These are phyloP conservation scores for Gymnoscopelus microlampas DNA, from an alignment of 2,797 vertebrate species.

Conservation along the genomic window DNA sequence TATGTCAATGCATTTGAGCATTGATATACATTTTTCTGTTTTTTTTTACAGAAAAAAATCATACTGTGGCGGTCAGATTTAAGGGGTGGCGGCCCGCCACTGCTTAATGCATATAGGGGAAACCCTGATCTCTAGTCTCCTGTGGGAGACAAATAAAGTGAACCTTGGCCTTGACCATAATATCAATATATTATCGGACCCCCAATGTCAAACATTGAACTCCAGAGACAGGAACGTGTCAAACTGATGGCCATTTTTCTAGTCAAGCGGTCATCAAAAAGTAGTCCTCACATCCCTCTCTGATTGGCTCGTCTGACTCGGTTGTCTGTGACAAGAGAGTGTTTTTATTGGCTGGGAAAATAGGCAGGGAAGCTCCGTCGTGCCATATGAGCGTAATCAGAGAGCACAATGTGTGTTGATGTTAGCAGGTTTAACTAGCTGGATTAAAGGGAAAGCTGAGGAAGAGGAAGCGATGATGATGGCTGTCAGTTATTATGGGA, in stretches of 20 bases:
- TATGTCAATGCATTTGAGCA: too few relatives aligned
- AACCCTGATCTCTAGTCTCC: too few relatives aligned
- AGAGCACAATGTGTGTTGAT: slow-evolving; percentile 67
- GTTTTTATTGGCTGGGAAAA: slow-evolving; percentile 46
- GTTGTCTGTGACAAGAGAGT: slow-evolving; percentile 21
- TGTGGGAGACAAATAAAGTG: too few relatives aligned
- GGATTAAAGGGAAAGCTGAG: slow-evolving; percentile 51
- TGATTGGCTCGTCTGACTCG: slow-evolving; percentile 44
- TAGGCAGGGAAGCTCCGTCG: slow-evolving; percentile 23
- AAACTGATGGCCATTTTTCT: slow-evolving; percentile 50
- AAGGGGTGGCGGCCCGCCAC: too few relatives aligned
- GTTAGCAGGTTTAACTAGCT: slow-evolving; percentile 64
- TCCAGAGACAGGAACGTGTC: slow-evolving; percentile 38
- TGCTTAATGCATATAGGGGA: too few relatives aligned
- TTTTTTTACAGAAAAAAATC: too few relatives aligned
- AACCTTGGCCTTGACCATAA: too few relatives aligned
- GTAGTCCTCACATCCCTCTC: slow-evolving; percentile 17
- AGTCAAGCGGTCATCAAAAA: slow-evolving; percentile 33
- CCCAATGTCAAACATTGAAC: too few relatives aligned
- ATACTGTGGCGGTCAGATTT: too few relatives aligned
- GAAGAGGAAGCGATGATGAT: slow-evolving; percentile 69
- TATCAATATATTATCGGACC: too few relatives aligned
- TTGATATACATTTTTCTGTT: too few relatives aligned
- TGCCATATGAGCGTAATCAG: slow-evolving; percentile 47
- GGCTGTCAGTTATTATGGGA: slow-evolving; percentile 62